phyloP scores from a whole-genome alignment of 2,888 invertebrate genomes.

The Papilio gigon region DNA sequence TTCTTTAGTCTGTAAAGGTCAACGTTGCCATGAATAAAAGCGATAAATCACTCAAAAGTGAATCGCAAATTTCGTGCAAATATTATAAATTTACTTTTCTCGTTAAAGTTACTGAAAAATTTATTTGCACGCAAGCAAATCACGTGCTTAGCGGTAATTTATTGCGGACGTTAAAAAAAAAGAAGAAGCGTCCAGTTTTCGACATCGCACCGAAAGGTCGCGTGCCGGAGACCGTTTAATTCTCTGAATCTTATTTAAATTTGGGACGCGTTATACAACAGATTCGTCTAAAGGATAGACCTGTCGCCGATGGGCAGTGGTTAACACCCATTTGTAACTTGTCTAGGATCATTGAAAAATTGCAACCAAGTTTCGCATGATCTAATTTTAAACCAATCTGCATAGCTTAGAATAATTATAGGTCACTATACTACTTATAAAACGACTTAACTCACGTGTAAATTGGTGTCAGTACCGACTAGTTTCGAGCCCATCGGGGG shows the following conservation, averaged over 20 bases:
- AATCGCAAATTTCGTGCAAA: conserved; percentile 10
- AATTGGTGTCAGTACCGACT: too few relatives aligned
- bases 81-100: conserved; percentile 9
- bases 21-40: conserved; percentile 22
- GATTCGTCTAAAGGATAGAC: conserved; percentile 30
- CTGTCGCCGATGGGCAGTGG: neutral
- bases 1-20: conserved; percentile 15
- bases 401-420: too few relatives aligned
- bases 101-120: conserved; percentile 17
- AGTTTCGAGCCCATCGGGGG: too few relatives aligned
- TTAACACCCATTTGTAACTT: neutral
- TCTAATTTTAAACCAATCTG: too few relatives aligned
- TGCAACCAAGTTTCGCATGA: neutral
- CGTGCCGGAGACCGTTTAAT: conserved; percentile 33
- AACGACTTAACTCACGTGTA: too few relatives aligned
- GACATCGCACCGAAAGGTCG: conserved; percentile 35
- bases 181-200: conserved; percentile 32
- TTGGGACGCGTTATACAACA: conserved; percentile 39
- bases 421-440: too few relatives aligned
- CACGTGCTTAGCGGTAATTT: conserved; percentile 34
- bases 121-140: conserved; percentile 21
- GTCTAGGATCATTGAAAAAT: neutral
- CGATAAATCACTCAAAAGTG: conserved; percentile 6
- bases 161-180: conserved; percentile 26
- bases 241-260: conserved; percentile 31